phyloP scores from a whole-genome alignment of 2,797 vertebrate genomes.

The Characodon lateralis region DNA sequence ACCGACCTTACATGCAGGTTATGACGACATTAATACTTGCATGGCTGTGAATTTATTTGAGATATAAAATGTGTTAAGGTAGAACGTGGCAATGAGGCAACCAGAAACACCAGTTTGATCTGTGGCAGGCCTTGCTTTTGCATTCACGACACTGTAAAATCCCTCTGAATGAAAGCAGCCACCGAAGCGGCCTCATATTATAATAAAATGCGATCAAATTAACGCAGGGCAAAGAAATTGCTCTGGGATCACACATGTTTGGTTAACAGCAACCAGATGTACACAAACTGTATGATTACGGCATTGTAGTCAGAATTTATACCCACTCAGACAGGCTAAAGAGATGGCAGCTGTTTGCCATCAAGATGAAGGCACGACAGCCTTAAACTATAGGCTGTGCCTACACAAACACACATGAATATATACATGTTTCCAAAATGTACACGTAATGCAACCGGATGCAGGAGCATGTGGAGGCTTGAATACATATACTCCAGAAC shows the following conservation, averaged over 20 bases:
- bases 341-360: constrained; percentile 76
- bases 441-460: constrained; percentile 46
- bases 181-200: constrained; percentile 56
- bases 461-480: constrained; percentile 54
- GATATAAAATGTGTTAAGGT: constrained; percentile 19
- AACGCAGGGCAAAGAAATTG: constrained; percentile 57
- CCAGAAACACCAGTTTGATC: constrained; percentile 18
- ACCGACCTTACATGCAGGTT: constrained; percentile 7
- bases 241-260: constrained; percentile 67
- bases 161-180: constrained; percentile 60
- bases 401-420: constrained; percentile 65
- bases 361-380: constrained; percentile 61
- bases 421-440: constrained; percentile 50
- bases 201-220: constrained; percentile 74
- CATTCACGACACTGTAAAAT: constrained; percentile 43
- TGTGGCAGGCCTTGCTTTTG: constrained; percentile 28
- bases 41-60: constrained; percentile 23
- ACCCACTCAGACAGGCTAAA: constrained; percentile 78
- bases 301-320: constrained; percentile 65
- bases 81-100: constrained; percentile 16
- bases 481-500: constrained; percentile 31
- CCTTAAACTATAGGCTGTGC: constrained; percentile 58
- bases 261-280: constrained; percentile 75
- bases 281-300: constrained; percentile 73
- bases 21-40: constrained; percentile 14